Conservation (phyloP, 2,797 vertebrate species). For the Enteromius afrohamiltoni region DNA sequence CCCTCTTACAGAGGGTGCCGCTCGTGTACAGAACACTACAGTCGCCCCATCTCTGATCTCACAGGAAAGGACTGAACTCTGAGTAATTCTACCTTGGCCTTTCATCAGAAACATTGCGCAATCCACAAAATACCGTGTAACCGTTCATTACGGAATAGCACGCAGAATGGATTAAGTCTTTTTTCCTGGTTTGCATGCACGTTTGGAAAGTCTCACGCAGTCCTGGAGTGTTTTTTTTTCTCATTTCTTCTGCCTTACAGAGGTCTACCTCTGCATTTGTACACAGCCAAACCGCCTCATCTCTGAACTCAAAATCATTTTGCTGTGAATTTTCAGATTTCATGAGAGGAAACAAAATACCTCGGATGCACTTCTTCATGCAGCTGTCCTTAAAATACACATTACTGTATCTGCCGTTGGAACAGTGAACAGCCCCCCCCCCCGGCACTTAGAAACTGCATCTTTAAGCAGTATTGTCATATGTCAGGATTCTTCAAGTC, state of each 20-base stretch:
- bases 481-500: conserved; percentile 27
- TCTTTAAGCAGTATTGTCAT: conserved; percentile 51
- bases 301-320: conserved; percentile 40
- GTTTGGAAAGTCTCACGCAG: conserved; percentile 25
- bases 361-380: conserved; percentile 53
- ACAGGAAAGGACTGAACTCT: conserved; percentile 28
- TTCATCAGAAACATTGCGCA: conserved; percentile 42
- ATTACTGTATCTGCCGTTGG: conserved; percentile 19
- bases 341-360: conserved; percentile 51
- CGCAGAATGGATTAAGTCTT: conserved; percentile 40
- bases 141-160: conserved; percentile 20
- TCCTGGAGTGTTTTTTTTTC: conserved; percentile 36
- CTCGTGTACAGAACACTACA: conserved; percentile 39
- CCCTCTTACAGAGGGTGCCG: neutral
- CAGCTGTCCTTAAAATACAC: conserved; percentile 41
- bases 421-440: neutral
- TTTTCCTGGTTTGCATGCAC: conserved; percentile 44
- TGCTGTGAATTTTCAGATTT: conserved; percentile 43
- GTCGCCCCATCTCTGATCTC: conserved; percentile 41
- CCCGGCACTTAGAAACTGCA: conserved; percentile 56
- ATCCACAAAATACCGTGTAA: conserved; percentile 26
- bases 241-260: conserved; percentile 52
- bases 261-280: conserved; percentile 59
- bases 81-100: conserved; percentile 34
- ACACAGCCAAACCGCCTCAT: conserved; percentile 45